Percentiles rank a stretch among this genome's conserved stretches.
Evolutionary conservation across 2,888 invertebrate species (phyloP).

Genomic region (Iselma pallidipennis): DNA sequence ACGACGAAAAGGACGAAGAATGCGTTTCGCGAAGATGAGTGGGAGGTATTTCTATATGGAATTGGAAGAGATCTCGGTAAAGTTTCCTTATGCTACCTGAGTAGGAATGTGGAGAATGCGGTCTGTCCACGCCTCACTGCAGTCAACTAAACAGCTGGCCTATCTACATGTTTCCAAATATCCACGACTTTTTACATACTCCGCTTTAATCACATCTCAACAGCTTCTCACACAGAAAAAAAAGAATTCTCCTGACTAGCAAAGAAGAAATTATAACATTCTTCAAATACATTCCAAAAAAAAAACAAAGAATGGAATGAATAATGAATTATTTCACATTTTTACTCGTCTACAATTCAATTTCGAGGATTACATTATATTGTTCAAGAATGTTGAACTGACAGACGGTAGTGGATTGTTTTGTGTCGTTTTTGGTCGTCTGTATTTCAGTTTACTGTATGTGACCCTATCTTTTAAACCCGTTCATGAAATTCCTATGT

Average conservation of each 20-base stretch:
- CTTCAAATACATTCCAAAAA: background rate
- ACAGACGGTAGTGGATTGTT: background rate
- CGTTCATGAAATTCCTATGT: constrained; percentile 29
- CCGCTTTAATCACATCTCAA: background rate
- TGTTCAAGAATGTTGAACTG: constrained; percentile 14
- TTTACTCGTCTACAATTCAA: background rate
- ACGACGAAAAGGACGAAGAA: constrained; percentile 8
- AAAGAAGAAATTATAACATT: constrained; percentile 1
- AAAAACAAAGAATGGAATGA: background rate
- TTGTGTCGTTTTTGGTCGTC: background rate
- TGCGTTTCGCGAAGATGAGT: constrained; percentile 28
- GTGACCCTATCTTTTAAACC: constrained; percentile 23
- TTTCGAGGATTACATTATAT: background rate
- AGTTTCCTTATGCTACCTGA: constrained; percentile 42
- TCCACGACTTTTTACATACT: constrained; percentile 17
- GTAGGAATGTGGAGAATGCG: constrained; percentile 49
- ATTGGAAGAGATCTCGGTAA: constrained; percentile 27
- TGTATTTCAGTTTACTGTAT: constrained; percentile 8
- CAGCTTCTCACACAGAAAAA: background rate
- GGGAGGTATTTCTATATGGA: constrained; percentile 23
- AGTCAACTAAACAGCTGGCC: constrained; percentile 20
- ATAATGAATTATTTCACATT: constrained; percentile 1
- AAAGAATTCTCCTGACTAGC: background rate
- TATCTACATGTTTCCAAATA: constrained; percentile 24
- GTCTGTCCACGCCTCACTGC: constrained; percentile 44